Percentiles rank a stretch among this genome's conserved stretches.
Conservation (phyloP, 2,113 vertebrate genomes). For the Carassius carassius region DNA sequence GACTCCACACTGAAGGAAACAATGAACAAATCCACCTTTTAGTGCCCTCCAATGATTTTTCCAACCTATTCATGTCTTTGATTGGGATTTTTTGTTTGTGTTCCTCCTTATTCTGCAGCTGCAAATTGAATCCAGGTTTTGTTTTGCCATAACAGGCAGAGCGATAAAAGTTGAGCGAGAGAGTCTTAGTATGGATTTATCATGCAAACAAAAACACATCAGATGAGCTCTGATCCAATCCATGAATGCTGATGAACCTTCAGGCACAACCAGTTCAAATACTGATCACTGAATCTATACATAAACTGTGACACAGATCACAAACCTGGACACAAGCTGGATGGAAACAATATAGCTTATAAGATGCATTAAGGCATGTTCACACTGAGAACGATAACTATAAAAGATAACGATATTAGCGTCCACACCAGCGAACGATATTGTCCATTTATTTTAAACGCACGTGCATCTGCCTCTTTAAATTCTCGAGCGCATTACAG, state of each 20-base stretch:
- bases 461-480: no score
- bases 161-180: constrained; percentile 2
- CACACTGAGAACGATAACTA: no score
- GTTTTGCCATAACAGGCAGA: neutral
- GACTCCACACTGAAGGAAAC: neutral
- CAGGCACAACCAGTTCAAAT: constrained; percentile 11
- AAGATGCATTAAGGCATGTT: neutral
- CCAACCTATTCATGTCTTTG: neutral
- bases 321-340: neutral
- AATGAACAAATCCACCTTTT: neutral
- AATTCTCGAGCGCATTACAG: no score
- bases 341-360: neutral
- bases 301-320: constrained; percentile 4
- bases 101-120: neutral
- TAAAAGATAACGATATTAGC: no score
- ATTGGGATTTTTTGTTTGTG: neutral
- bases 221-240: constrained; percentile 12
- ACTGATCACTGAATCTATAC: neutral
- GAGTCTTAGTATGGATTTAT: neutral
- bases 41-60: neutral
- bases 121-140: neutral
- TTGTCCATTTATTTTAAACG: no score
- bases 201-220: neutral
- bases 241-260: neutral
- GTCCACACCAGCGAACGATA: no score